Percentiles rank a stretch among this genome's conserved stretches.
Evolutionary conservation across 1,140 invertebrate genomes (phyloP).

Genomic region (Zaprionus africanus): DNA sequence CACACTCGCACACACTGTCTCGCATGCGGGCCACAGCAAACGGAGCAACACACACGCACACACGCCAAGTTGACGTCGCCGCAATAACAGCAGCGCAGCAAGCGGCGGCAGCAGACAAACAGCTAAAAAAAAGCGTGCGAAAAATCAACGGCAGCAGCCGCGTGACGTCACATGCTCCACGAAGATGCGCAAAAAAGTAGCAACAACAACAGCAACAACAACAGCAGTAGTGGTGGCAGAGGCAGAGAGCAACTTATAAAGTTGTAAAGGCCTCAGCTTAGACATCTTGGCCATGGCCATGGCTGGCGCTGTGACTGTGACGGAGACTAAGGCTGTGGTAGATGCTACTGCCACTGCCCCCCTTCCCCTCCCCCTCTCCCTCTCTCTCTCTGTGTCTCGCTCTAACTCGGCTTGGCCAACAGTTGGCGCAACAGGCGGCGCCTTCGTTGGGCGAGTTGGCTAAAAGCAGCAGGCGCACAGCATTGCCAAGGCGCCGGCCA

Average conservation of each 20-base stretch:
- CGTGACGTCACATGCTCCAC: constrained; percentile 48
- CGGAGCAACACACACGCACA: constrained; percentile 33
- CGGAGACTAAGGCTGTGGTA: constrained; percentile 2
- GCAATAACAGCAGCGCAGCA: constrained; percentile 71
- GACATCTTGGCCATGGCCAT: constrained; percentile 65
- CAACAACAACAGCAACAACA: constrained; percentile 32
- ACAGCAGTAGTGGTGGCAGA: constrained; percentile 25
- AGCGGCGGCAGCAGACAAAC: constrained; percentile 29
- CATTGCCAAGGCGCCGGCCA: constrained; percentile 37
- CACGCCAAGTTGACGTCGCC: constrained; percentile 39
- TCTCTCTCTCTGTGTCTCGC: background rate
- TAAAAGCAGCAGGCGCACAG: constrained; percentile 70
- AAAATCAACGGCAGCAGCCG: constrained; percentile 9
- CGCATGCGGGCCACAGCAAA: constrained; percentile 10
- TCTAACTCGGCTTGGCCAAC: constrained; percentile 49
- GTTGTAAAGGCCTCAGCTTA: constrained; percentile 65
- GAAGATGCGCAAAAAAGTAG: constrained; percentile 60
- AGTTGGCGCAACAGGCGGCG: constrained; percentile 69
- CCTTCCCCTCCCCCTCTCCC: background rate
- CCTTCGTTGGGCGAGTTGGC: constrained; percentile 62
- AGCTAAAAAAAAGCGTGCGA: constrained; percentile 8
- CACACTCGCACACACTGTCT: constrained; percentile 19
- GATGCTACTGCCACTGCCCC: constrained; percentile 9
- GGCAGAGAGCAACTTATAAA: constrained; percentile 61
- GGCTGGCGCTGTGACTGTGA: constrained; percentile 3